These are phyloP conservation scores for Agapetus fuscipes DNA, from an alignment of 2,888 invertebrate genomes.

Conservation along the genomic window DNA sequence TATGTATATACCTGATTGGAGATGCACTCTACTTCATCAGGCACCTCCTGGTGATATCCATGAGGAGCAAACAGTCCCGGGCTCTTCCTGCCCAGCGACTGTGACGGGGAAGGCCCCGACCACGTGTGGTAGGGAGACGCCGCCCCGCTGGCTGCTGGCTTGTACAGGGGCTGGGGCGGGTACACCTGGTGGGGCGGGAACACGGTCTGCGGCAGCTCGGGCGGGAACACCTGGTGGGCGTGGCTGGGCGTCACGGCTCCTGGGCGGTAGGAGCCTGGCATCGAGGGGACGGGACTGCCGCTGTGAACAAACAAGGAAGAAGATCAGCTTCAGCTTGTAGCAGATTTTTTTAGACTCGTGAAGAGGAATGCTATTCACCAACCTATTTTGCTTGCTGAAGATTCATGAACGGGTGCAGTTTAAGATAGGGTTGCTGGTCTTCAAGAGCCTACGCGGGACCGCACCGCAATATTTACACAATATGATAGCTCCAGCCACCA, in stretches of 20 bases:
- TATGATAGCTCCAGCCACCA: too few relatives aligned
- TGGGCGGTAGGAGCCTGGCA: slow-evolving; percentile 31
- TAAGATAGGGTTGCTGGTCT: too few relatives aligned
- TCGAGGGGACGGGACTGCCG: slow-evolving; percentile 36
- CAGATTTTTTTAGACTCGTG: too few relatives aligned
- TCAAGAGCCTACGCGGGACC: too few relatives aligned
- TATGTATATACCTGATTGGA: slow-evolving; percentile 52
- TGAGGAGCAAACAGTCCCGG: slow-evolving; percentile 30
- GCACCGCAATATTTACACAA: too few relatives aligned
- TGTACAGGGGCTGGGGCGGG: not conserved
- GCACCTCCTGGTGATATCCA: slow-evolving; percentile 27
- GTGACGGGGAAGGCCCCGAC: slow-evolving; percentile 1
- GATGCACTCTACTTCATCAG: slow-evolving; percentile 39
- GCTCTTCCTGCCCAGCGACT: slow-evolving; percentile 31
- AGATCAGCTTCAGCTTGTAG: too few relatives aligned
- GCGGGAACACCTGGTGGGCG: slow-evolving; percentile 46
- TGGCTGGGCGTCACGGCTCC: slow-evolving; percentile 32
- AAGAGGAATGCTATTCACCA: too few relatives aligned
- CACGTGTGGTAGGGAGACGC: slow-evolving; percentile 1
- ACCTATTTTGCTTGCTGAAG: too few relatives aligned
- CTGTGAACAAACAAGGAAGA: too few relatives aligned
- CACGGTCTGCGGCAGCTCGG: slow-evolving; percentile 24
- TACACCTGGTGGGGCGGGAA: slow-evolving; percentile 3
- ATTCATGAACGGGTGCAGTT: too few relatives aligned
- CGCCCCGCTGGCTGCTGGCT: slow-evolving; percentile 2